Evolutionary conservation across 1,140 invertebrate species (phyloP).

Genomic region (Drosophila pseudoananassae): DNA sequence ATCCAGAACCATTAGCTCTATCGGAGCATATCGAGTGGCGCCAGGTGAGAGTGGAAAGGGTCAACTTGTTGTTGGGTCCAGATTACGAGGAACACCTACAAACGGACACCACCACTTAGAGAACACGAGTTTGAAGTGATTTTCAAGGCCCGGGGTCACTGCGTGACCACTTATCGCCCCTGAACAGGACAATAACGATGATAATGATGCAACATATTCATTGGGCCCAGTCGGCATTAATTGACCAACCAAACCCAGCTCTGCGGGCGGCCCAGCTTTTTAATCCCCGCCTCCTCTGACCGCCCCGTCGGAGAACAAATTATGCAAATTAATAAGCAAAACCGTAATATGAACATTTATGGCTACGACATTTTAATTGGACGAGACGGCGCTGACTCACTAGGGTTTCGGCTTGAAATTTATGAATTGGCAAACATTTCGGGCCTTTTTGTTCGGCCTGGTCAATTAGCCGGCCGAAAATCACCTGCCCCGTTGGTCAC

Average conservation of each 20-base stretch:
- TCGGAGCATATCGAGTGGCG: slow-evolving; percentile 62
- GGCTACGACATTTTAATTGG: slow-evolving; percentile 68
- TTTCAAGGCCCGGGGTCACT: slow-evolving; percentile 5
- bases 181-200: slow-evolving; percentile 75
- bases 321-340: slow-evolving; percentile 75
- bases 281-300: neutral
- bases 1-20: slow-evolving; percentile 55
- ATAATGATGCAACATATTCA: slow-evolving; percentile 77
- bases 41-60: slow-evolving; percentile 58
- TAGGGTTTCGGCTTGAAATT: slow-evolving; percentile 30
- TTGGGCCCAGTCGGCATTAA: slow-evolving; percentile 58
- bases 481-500: slow-evolving; percentile 66
- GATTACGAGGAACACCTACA: slow-evolving; percentile 57
- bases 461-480: slow-evolving; percentile 57
- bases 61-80: slow-evolving; percentile 33
- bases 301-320: slow-evolving; percentile 44
- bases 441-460: slow-evolving; percentile 13
- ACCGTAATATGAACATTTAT: slow-evolving; percentile 54
- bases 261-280: slow-evolving; percentile 56
- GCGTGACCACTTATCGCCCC: slow-evolving; percentile 56
- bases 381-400: slow-evolving; percentile 32
- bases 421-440: slow-evolving; percentile 69
- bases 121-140: neutral
- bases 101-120: slow-evolving; percentile 60
- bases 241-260: slow-evolving; percentile 40